Evolutionary conservation across 2,113 vertebrate species (phyloP), one percentile per base, ranked within the genome.

Genomic region (Nettapus auritus): DNA sequence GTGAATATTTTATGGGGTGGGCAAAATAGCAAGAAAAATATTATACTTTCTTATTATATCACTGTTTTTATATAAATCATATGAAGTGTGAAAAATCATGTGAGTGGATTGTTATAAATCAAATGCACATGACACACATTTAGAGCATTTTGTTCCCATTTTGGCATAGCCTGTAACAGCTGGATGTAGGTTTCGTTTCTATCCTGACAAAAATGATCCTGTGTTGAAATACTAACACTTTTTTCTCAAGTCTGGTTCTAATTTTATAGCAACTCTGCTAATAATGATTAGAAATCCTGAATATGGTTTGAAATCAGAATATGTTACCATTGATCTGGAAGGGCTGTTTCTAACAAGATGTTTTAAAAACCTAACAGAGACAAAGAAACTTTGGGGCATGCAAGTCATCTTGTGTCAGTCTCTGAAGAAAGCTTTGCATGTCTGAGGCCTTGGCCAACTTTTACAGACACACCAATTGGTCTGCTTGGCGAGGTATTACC

Each of bases 1-100:
- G 64, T 71, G 52, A 86, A 26, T 95, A 93, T 71, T 88, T 93
- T 86, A 92, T 75, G 52, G 81, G 3, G 3, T 81, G 7, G 90
- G 83, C 28, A 84, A 81, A 89, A 76, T 38, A 3, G 0, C 88
- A 88, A 93, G 64, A 78, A 83, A 96, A 94, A 86, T 71, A 81
- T 31, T 89, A 34, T 71, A 81, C 46, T 66, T 95, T 91, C 68
- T 89, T 91, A 88, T 88, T 96, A 83, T 91, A 16, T 64, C 46
- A 80, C 57, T 78, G 34, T 29, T 94, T 91, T 91, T 81, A 60
- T 71, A 83, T 75, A 93, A 94, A 57, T 86, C 59, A 82, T 36
- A 77, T 34, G 36, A 88, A 88, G 82, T 84, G 86, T 84, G 86
- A 94, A 96, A 86, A 96, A 81, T 71, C 29, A 59, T 78, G 67